A percentile compares a stretch with the other conserved stretches of the same genome.
Conservation (phyloP, 1,140 invertebrate species). For the Ceratosolen solmsi region DNA sequence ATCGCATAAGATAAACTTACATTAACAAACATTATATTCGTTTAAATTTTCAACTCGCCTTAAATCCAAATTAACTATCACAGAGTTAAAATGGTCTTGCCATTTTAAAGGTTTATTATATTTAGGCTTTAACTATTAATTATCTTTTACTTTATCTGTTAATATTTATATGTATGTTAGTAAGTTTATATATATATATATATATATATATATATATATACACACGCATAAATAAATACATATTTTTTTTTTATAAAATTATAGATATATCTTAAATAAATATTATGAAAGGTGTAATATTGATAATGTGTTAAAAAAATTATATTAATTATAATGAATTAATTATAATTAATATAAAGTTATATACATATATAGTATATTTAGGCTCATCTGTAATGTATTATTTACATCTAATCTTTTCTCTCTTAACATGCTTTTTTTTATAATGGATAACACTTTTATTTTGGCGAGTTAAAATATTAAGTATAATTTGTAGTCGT, state of each 20-base stretch:
- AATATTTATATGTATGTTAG: not conserved
- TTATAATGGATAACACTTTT: constrained; percentile 16
- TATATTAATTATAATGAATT: no score
- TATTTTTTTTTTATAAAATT: constrained; percentile 29
- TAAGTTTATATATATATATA: not conserved
- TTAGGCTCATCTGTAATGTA: constrained; percentile 22
- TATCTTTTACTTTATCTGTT: not conserved
- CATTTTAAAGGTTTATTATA: constrained; percentile 46
- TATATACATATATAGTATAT: constrained; percentile 41
- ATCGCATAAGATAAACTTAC: constrained; percentile 26
- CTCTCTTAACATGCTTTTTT: not conserved
- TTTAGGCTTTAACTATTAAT: constrained; percentile 36
- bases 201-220: no score
- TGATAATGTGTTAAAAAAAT: not conserved
- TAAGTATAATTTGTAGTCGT: constrained; percentile 35
- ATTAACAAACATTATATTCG: constrained; percentile 39
- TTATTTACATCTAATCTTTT: constrained; percentile 40
- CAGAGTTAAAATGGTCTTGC: constrained; percentile 57
- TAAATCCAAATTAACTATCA: constrained; percentile 53
- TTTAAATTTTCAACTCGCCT: constrained; percentile 26
- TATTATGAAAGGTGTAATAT: not conserved
- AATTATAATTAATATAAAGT: constrained; percentile 42
- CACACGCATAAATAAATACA: no score
- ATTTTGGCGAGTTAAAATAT: not conserved
- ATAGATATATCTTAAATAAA: constrained; percentile 15